Evolutionary conservation across 2,888 invertebrate species (phyloP).

Genomic region (Amiota mariae): DNA sequence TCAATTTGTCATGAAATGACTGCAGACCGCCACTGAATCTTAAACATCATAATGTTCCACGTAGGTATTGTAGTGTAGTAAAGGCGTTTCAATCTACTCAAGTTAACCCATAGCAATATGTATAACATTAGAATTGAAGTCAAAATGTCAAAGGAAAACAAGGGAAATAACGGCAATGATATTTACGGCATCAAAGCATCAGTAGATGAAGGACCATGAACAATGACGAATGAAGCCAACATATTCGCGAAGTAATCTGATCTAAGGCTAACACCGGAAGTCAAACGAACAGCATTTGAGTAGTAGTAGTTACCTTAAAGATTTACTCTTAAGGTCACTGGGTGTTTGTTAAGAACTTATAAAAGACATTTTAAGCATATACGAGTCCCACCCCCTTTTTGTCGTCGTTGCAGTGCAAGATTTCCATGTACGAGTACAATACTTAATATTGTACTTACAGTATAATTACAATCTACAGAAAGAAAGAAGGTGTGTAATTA

Average conservation of each 20-base stretch:
- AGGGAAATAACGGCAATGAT: not conserved
- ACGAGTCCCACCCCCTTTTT: slow-evolving; percentile 10
- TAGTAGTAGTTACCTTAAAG: not conserved
- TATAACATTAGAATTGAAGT: not conserved
- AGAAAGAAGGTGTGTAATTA: slow-evolving; percentile 57
- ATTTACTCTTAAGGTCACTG: not conserved
- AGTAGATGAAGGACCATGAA: not conserved
- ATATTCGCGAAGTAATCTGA: slow-evolving; percentile 50
- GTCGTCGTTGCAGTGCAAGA: not conserved
- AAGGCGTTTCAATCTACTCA: not conserved
- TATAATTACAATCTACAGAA: slow-evolving; percentile 21
- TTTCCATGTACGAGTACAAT: not conserved
- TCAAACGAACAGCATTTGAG: slow-evolving; percentile 58
- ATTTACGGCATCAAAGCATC: not conserved
- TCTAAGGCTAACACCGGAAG: slow-evolving; percentile 52
- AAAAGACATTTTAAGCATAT: not conserved
- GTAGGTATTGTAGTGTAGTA: not conserved
- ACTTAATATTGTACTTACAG: not conserved
- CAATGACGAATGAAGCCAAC: no score
- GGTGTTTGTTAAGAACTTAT: not conserved
- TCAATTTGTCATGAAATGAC: slow-evolving; percentile 15
- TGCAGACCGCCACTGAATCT: not conserved
- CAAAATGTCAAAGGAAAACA: slow-evolving; percentile 1
- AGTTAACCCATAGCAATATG: not conserved
- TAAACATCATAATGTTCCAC: not conserved